Evolutionary conservation across 30 jellyfish, hydroid and myxozoan genomes (phyloP).

Genomic region (Hydractinia symbiolongicarpus): DNA sequence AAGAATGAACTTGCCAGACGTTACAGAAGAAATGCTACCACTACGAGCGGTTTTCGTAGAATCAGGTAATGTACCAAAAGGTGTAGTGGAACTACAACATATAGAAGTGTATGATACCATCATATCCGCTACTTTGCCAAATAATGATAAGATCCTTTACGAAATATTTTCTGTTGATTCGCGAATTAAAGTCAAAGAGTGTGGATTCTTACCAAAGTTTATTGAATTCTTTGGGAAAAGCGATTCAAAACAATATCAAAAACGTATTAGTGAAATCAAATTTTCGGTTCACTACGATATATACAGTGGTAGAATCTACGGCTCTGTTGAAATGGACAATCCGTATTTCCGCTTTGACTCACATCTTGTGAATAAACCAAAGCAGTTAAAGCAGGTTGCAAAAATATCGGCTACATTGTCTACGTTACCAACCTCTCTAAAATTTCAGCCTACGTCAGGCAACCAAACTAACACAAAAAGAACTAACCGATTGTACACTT

Average conservation of each 20-base stretch:
- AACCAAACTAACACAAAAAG: too few relatives aligned
- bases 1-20: background rate
- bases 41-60: slow-evolving; percentile 8
- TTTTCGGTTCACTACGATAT: background rate
- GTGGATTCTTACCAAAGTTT: background rate
- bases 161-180: slow-evolving; percentile 11
- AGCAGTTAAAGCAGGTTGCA: too few relatives aligned
- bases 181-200: background rate
- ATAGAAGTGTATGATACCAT: slow-evolving; percentile 7
- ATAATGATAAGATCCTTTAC: background rate
- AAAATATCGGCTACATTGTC: too few relatives aligned
- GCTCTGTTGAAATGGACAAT: background rate
- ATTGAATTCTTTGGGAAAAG: slow-evolving; percentile 1
- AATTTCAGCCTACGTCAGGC: too few relatives aligned
- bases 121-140: slow-evolving; percentile 13
- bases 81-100: background rate
- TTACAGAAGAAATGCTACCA: background rate
- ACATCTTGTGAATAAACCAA: background rate
- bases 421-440: too few relatives aligned
- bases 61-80: background rate
- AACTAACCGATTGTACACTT: too few relatives aligned
- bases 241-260: slow-evolving; percentile 8
- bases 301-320: slow-evolving; percentile 13
- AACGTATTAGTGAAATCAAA: background rate
- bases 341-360: background rate